Base-by-base conservation (phyloP, 2,797 vertebrate genomes). In the Adrianichthys oophorus region DNA sequence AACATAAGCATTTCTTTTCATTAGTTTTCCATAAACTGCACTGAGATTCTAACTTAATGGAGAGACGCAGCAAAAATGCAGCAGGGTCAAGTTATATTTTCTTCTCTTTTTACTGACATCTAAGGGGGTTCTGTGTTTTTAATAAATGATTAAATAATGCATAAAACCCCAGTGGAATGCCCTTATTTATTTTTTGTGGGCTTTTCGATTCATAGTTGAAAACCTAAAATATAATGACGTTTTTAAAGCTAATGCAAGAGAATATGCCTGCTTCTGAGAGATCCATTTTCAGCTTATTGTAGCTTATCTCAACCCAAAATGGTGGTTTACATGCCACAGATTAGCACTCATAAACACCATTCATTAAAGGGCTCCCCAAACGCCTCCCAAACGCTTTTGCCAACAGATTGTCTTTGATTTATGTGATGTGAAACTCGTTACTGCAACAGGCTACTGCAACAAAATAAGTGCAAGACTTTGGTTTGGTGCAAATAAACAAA, bases 391-490 rank as follows among this genome's bases (percentile, higher is more conserved):
- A 60, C 26, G 7, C 26, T 5, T 54, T 59, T 72, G 85, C 88
- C 88, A 91, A 79, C 72, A 89, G 85, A 90, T 89, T 88, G 84
- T 85, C 50, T 54, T 50, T 88, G 85, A 91, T 89, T 88, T 80
- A 91, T 90, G 79, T 82, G 73, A 83, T 89, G 90, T 76, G 76
- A 91, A 89, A 82, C 76, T 59, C 76, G 74, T 72, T 68, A 72
- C 78, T 68, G 45, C 45, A 65, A 83, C 76, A 73, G 87, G 80
- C 71, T 24, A 57, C 70, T 74, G 86, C n/a, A n/a, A 72, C 70
- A 57, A 70, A 86, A 87, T 78, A 83, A 84, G 74, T 73, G 79
- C 64, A 84, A 68, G 63, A 80, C 78, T 81, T 66, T 57, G 74
- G 44, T 63, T 80, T 70, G 71, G 71, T 70, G 61, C 85, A 88